These are phyloP conservation scores for Leptinotarsa defecta DNA, from an alignment of 1,140 invertebrate genomes.

Conservation along the genomic window DNA sequence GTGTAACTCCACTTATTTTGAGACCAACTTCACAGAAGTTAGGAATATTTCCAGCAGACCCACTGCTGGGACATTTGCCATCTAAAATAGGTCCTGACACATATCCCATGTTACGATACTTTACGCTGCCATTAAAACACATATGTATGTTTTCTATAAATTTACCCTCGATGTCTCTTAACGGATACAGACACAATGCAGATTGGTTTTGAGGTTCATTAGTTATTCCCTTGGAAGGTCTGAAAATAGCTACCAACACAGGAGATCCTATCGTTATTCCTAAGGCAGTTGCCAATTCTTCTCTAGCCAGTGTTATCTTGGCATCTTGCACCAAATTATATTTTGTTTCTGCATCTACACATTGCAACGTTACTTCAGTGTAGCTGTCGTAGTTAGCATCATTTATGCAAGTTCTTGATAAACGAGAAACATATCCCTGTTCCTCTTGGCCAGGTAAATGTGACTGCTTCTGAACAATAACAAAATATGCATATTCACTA, in stretches of 20 bases:
- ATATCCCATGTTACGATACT: slow-evolving; percentile 90
- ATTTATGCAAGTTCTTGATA: slow-evolving; percentile 90
- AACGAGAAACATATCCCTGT: slow-evolving; percentile 83
- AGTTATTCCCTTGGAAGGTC: slow-evolving; percentile 80
- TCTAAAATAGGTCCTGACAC: slow-evolving; percentile 89
- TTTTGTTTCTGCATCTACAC: slow-evolving; percentile 65
- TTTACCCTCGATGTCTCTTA: slow-evolving; percentile 87
- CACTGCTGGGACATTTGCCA: slow-evolving; percentile 84
- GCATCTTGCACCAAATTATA: slow-evolving; percentile 94
- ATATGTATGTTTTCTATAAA: slow-evolving; percentile 96
- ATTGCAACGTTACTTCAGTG: slow-evolving; percentile 91
- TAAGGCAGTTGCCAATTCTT: slow-evolving; percentile 77
- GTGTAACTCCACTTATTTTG: slow-evolving; percentile 87
- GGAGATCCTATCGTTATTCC: slow-evolving; percentile 77
- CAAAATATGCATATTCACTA: slow-evolving; percentile 92
- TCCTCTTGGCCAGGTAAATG: slow-evolving; percentile 87
- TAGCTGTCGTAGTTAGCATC: slow-evolving; percentile 95
- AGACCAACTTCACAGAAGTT: slow-evolving; percentile 91
- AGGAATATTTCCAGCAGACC: slow-evolving; percentile 85
- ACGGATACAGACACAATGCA: slow-evolving; percentile 82
- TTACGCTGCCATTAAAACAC: slow-evolving; percentile 93
- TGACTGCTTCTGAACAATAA: slow-evolving; percentile 91
- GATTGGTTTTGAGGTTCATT: slow-evolving; percentile 77
- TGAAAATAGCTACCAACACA: slow-evolving; percentile 83
- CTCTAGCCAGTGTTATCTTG: slow-evolving; percentile 79